These are phyloP conservation scores for Aurelia sp. DNA, from an alignment of 30 jellyfish, hydroid and myxozoan species.

Conservation along the genomic window DNA sequence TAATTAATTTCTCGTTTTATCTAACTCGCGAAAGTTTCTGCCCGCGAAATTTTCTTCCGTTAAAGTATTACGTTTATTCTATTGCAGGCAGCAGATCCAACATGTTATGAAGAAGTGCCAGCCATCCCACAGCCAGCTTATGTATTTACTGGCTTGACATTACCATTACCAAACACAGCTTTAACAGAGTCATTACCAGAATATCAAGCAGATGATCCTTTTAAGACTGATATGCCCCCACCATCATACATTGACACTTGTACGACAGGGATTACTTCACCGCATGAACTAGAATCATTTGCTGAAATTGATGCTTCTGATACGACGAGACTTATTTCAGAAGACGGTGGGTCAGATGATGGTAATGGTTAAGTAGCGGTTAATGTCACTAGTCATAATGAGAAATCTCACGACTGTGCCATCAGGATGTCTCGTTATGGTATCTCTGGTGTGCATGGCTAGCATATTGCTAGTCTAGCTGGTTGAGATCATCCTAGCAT, in stretches of 20 bases:
- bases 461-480: no score
- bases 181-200: conserved; percentile 88
- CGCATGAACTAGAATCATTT: conserved; percentile 67
- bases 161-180: conserved; percentile 78
- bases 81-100: conserved; percentile 56
- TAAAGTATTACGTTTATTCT: not conserved
- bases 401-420: not conserved
- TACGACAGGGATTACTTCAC: not conserved
- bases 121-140: conserved; percentile 99
- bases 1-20: no score
- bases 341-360: conserved; percentile 29
- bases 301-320: conserved; percentile 68
- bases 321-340: conserved; percentile 72
- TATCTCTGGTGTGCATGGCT: no score
- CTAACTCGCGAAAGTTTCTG: no score
- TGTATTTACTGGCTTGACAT: conserved; percentile 89
- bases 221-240: conserved; percentile 90
- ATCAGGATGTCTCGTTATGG: not conserved
- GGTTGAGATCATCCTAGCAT: no score
- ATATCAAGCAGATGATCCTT: conserved; percentile 96
- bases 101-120: conserved; percentile 97
- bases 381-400: not conserved
- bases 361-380: conserved; percentile 21
- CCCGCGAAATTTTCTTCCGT: no score
- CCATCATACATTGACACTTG: conserved; percentile 88